These are phyloP conservation scores for Schlechtendalia chinensis DNA, from an alignment of 1,140 invertebrate species.

Conservation along the genomic window DNA sequence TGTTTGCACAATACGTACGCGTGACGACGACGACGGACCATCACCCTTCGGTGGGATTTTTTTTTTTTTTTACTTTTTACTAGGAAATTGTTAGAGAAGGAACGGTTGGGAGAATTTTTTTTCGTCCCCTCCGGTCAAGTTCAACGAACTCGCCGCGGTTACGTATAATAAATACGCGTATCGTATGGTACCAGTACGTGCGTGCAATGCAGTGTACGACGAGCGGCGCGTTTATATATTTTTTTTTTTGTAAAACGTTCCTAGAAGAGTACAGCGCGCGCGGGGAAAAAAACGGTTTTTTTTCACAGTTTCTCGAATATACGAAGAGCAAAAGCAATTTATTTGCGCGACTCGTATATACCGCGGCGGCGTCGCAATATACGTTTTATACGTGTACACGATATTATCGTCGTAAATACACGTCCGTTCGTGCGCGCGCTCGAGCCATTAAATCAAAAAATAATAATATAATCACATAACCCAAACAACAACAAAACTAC, in stretches of 20 bases:
- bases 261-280: background rate
- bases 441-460: too few species aligned
- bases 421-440: too few species aligned
- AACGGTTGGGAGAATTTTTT: background rate
- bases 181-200: too few species aligned
- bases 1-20: slow-evolving; percentile 8
- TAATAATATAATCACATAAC: too few species aligned
- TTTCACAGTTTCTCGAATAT: background rate
- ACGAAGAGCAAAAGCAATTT: background rate
- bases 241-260: background rate
- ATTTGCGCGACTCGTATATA: background rate
- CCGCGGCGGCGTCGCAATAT: too few species aligned
- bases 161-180: too few species aligned
- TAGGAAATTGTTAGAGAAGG: background rate
- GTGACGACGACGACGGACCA: background rate
- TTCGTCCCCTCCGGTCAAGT: background rate
- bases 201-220: too few species aligned
- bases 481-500: too few species aligned
- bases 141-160: background rate
- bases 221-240: background rate
- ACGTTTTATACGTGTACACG: too few species aligned
- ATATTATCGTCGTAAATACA: too few species aligned
- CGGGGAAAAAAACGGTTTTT: background rate
- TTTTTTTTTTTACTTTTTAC: background rate
- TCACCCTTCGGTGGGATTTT: background rate